Conservation (phyloP, 2,797 vertebrate species). For the Gymnopithys bicolor region DNA sequence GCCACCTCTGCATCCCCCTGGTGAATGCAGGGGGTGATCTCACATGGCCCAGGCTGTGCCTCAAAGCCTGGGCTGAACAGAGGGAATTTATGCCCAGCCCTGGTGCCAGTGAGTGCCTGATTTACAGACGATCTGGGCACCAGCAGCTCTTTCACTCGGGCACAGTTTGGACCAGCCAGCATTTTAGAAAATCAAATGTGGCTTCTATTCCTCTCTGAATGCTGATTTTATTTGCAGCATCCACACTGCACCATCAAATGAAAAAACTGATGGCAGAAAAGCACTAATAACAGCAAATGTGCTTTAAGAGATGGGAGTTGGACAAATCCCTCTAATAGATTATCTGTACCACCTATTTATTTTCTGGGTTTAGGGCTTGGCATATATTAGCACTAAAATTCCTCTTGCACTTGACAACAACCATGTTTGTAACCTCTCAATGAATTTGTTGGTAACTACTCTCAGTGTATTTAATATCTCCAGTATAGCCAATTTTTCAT, state of each 20-base stretch:
- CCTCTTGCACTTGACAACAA: neutral
- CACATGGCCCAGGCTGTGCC: constrained; percentile 8
- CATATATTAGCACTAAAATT: neutral
- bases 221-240: neutral
- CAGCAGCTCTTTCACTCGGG: constrained; percentile 16
- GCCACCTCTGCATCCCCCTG: constrained; percentile 13
- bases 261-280: neutral
- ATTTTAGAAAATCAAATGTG: neutral
- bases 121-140: neutral
- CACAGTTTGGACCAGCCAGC: neutral
- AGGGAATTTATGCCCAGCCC: constrained; percentile 52
- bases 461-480: neutral
- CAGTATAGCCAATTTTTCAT: neutral
- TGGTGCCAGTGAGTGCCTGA: neutral
- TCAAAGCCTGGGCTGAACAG: constrained; percentile 25
- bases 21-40: constrained; percentile 33
- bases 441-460: neutral
- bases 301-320: neutral
- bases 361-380: neutral
- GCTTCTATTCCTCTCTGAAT: neutral
- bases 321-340: neutral
- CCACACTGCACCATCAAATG: neutral
- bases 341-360: neutral
- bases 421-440: neutral
- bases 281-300: neutral